phyloP scores from a whole-genome alignment of 2,888 invertebrate species.

The Amblyteles armatorius region DNA sequence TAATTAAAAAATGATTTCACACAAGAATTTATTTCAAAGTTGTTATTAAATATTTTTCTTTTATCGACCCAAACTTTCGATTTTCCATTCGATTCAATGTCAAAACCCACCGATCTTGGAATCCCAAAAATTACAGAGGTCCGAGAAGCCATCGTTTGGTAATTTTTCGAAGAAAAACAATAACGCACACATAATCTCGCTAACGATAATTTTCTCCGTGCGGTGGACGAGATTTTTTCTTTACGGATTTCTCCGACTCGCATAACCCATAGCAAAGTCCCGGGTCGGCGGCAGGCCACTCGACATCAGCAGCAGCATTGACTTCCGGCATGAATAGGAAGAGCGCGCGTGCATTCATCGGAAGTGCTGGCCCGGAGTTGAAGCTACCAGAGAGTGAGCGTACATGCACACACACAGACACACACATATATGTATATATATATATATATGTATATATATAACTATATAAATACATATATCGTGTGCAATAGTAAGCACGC shows the following conservation, averaged over 20 bases:
- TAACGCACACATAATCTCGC: too few relatives aligned
- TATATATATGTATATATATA: background rate
- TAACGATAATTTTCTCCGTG: background rate
- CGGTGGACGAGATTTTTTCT: background rate
- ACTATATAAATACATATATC: background rate
- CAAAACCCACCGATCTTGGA: too few relatives aligned
- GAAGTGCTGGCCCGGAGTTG: conserved; percentile 50
- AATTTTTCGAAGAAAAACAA: too few relatives aligned
- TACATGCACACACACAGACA: background rate
- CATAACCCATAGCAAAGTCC: background rate
- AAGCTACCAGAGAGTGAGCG: conserved; percentile 1
- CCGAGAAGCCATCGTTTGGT: too few relatives aligned
- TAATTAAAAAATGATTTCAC: too few relatives aligned
- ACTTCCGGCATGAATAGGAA: conserved; percentile 60
- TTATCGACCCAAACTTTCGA: too few relatives aligned
- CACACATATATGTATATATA: background rate
- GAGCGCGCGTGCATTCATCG: conserved; percentile 50
- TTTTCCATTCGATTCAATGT: too few relatives aligned
- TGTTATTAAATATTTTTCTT: too few relatives aligned
- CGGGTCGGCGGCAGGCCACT: conserved; percentile 25
- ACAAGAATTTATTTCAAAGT: too few relatives aligned
- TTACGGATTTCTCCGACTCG: background rate
- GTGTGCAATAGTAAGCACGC: conserved; percentile 8
- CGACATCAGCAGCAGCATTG: conserved; percentile 49
- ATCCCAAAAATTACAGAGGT: too few relatives aligned